A percentile compares a stretch with the other conserved stretches of the same genome.
phyloP scores from a whole-genome alignment of 2,888 invertebrate species.

The Ethmia dodecea region DNA sequence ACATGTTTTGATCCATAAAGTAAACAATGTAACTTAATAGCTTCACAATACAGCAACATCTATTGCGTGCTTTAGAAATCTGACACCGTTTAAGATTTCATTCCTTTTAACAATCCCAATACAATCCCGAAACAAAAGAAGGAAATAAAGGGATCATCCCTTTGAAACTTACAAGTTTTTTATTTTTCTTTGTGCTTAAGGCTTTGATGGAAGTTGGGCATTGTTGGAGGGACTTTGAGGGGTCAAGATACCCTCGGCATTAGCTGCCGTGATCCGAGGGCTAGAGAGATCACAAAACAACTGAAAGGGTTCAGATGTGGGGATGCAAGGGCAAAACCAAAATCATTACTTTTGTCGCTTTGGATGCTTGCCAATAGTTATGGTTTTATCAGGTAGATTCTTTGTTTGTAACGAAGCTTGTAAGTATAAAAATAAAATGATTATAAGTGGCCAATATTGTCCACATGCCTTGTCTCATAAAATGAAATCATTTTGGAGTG shows the following conservation, averaged over 20 bases:
- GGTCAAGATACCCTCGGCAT: constrained; percentile 32
- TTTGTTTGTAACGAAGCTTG: too few relatives aligned
- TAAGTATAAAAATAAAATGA: too few relatives aligned
- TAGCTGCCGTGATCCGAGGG: constrained; percentile 19
- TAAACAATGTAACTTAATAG: too few relatives aligned
- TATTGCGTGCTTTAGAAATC: neutral
- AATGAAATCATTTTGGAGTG: too few relatives aligned
- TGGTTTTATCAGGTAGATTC: too few relatives aligned
- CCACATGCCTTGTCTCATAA: too few relatives aligned
- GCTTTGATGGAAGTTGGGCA: constrained; percentile 57
- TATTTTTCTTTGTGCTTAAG: constrained; percentile 56
- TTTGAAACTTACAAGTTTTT: constrained; percentile 61
- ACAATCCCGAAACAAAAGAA: constrained; percentile 49
- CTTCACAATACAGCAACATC: neutral
- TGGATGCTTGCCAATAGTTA: too few relatives aligned
- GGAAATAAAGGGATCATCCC: constrained; percentile 55
- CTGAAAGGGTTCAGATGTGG: constrained; percentile 8
- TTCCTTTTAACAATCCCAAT: constrained; percentile 31
- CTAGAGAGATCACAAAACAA: constrained; percentile 28
- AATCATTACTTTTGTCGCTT: too few relatives aligned
- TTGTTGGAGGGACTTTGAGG: constrained; percentile 44
- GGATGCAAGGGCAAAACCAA: too few relatives aligned
- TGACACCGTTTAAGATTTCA: neutral
- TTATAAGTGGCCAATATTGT: too few relatives aligned
- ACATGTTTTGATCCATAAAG: too few relatives aligned